Evolutionary conservation across 2,113 vertebrate species (phyloP).

Genomic region (Eulemur macaco): DNA sequence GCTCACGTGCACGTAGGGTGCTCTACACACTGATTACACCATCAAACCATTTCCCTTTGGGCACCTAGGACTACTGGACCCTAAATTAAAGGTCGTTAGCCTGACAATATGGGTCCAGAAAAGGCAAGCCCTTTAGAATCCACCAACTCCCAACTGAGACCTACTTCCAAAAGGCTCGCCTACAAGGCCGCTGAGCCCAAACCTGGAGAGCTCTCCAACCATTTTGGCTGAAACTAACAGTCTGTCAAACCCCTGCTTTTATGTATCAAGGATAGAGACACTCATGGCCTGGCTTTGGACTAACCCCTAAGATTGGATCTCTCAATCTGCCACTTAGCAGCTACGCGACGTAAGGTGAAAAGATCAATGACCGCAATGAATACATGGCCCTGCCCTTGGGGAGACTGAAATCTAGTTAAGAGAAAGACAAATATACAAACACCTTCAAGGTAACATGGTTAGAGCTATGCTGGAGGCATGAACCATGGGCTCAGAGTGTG

Average conservation of each 20-base stretch:
- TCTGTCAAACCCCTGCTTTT: not conserved
- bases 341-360: not conserved
- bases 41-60: not conserved
- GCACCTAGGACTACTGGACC: not conserved
- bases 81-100: not conserved
- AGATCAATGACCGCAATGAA: not conserved
- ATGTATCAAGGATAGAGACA: not conserved
- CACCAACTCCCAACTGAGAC: not conserved
- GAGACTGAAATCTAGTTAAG: not conserved
- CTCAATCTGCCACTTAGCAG: not conserved
- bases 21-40: not conserved
- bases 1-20: not conserved
- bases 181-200: not conserved
- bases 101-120: not conserved
- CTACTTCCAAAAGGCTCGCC: not conserved
- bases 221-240: not conserved
- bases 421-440: not conserved
- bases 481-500: not conserved
- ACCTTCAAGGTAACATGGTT: not conserved
- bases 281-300: not conserved
- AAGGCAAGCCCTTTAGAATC: not conserved
- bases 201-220: not conserved
- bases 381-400: fast-evolving
- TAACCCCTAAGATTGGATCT: not conserved
- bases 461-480: not conserved